Evolutionary conservation across 2,797 vertebrate genomes (phyloP), one percentile per base, ranked within the genome.

Genomic region (Sebastolobus alascanus): DNA sequence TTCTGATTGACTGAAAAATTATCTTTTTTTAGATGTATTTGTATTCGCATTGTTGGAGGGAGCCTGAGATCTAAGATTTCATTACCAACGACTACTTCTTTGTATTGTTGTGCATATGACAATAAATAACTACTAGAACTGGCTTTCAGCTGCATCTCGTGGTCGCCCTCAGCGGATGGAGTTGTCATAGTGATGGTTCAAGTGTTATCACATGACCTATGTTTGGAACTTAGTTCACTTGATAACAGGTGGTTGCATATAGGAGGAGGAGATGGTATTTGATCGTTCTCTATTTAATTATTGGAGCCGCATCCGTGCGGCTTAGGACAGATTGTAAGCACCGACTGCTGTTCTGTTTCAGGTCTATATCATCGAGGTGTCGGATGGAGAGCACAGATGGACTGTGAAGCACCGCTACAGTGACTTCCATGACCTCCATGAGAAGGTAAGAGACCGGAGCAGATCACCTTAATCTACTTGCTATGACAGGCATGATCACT

Each of bases 371-470:
- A 99, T 99, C 60, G 96, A 98, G 72, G 95, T 99, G 79, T 96
- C 87, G 3, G 96, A 97, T 77, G 97, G 97, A 52, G 96, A 82
- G 56, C 97, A 99, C 89, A 94, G 93, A 9, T 99, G 99, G 99
- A 97, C 96, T 5, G 93, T 99, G 73, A 99, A 98, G 91, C 99
- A 99, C 90, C 97, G 99, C 38, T 99, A 99, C 85, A 99, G 98
- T 54, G 98, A 98, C 89, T 99, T 99, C 88, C 95, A 99, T 25
- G 98, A 99, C 40, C 94, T 99, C 22, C 99, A 99, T 10, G 98
- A 99, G 91, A 99, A 98, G 95, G 98, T 99, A 90, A 93, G 77
- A 54, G 22, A 37, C 22, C 0, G 2, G 8, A 75, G 13, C 31
- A 56, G 38, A 12, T 35, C 61, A 33, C 8, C 38, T 63, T 33